A percentile compares a stretch with the other conserved stretches of the same genome.
phyloP scores from a whole-genome alignment of 2,113 vertebrate species.

The Macrotis lagotis region DNA sequence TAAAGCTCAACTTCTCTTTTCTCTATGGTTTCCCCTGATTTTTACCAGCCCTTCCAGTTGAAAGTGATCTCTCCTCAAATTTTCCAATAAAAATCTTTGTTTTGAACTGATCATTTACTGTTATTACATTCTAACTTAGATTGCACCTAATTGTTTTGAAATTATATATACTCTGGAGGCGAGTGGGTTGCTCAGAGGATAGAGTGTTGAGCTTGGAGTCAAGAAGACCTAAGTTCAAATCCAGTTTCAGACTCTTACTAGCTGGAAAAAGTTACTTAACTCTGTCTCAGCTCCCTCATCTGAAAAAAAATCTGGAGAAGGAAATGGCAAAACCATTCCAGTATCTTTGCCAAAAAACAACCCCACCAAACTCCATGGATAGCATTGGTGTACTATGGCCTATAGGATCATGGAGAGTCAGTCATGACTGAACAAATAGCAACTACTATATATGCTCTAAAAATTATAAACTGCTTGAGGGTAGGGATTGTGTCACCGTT shows the following conservation, averaged over 20 bases:
- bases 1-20: background rate
- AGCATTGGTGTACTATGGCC: background rate
- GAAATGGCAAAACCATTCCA: background rate
- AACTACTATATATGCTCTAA: background rate
- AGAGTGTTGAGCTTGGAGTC: background rate
- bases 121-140: background rate
- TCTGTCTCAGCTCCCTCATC: background rate
- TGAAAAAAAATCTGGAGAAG: background rate
- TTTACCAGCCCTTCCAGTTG: background rate
- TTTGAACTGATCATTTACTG: background rate
- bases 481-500: background rate
- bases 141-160: background rate
- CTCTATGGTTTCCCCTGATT: background rate
- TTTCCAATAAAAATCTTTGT: background rate
- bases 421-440: background rate
- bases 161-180: background rate
- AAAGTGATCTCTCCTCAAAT: background rate
- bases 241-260: background rate
- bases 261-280: background rate
- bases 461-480: background rate
- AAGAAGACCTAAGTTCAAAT: background rate
- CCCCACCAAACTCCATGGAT: background rate
- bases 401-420: background rate
- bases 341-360: background rate
- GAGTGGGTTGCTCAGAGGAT: background rate